These are phyloP conservation scores for Enteromius afrohamiltoni DNA, from an alignment of 2,797 vertebrate genomes.

Conservation along the genomic window DNA sequence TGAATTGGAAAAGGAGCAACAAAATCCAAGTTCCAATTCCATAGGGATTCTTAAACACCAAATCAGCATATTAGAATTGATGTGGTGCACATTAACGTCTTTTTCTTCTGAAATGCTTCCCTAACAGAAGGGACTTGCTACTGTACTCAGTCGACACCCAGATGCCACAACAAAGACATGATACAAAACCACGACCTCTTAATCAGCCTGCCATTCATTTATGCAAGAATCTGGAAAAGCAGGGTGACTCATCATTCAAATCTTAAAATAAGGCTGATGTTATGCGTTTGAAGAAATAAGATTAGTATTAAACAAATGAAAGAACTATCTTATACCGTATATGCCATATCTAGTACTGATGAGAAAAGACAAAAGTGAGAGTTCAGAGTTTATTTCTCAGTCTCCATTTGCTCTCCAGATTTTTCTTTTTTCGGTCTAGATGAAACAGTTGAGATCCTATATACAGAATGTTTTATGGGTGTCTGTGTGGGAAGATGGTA, in stretches of 20 bases:
- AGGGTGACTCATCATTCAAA: constrained; percentile 32
- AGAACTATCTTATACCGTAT: background rate
- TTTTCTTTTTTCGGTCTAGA: background rate
- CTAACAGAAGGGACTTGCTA: constrained; percentile 26
- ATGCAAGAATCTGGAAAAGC: constrained; percentile 20
- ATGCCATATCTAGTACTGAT: background rate
- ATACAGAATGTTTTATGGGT: background rate
- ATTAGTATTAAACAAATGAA: background rate
- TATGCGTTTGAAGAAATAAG: background rate
- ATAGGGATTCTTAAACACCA: background rate
- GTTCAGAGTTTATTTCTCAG: background rate
- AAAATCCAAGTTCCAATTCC: background rate
- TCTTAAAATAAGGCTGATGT: background rate
- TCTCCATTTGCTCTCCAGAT: background rate
- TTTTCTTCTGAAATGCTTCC: constrained; percentile 33
- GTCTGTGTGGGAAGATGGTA: background rate
- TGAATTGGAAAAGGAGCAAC: background rate
- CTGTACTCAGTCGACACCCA: constrained; percentile 29
- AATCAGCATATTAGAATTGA: background rate
- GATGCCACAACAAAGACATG: constrained; percentile 37
- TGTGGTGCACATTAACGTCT: background rate
- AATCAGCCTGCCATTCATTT: constrained; percentile 38
- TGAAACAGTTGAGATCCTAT: background rate
- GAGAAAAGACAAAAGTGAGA: background rate
- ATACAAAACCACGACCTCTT: constrained; percentile 31